Evolutionary conservation across 2,113 vertebrate species (phyloP).

Genomic region (Tretioscincus oriximinensis): DNA sequence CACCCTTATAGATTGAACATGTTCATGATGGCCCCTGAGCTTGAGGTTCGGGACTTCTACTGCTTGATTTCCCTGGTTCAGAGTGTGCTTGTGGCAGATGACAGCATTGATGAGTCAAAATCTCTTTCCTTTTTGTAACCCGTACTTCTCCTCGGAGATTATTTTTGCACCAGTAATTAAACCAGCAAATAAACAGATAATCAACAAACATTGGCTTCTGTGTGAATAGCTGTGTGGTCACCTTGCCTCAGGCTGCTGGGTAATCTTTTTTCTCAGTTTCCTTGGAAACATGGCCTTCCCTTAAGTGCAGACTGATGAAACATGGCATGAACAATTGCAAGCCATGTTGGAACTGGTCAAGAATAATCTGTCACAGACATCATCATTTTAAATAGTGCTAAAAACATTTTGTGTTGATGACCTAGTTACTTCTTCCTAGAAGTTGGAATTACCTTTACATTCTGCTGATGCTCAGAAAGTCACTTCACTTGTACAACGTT

Average conservation of each 20-base stretch:
- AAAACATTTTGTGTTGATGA: constrained; percentile 32
- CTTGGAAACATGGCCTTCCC: constrained; percentile 41
- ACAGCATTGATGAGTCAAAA: not conserved
- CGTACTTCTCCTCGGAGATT: not conserved
- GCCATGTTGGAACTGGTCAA: constrained; percentile 18
- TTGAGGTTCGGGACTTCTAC: not conserved
- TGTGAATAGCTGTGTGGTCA: rapidly evolving
- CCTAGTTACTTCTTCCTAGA: constrained; percentile 23
- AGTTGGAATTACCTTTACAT: not conserved
- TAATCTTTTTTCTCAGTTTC: constrained; percentile 38
- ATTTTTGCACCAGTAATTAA: not conserved
- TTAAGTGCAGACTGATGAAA: constrained; percentile 13
- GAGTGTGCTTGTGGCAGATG: not conserved
- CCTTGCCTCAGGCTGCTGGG: not conserved
- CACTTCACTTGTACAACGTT: too few species aligned
- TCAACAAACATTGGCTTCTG: not conserved
- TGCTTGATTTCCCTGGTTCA: not conserved
- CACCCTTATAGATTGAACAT: not conserved
- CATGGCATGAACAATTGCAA: constrained; percentile 1
- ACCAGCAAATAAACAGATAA: not conserved
- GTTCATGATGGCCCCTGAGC: not conserved
- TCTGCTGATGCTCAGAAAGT: constrained; percentile 1
- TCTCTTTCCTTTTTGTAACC: too few species aligned
- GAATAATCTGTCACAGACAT: constrained; percentile 30
- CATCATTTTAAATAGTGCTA: constrained; percentile 38